Conservation (phyloP, 53 echinoderm and acorn worm species). For the Mesocentrotus franciscanus region DNA sequence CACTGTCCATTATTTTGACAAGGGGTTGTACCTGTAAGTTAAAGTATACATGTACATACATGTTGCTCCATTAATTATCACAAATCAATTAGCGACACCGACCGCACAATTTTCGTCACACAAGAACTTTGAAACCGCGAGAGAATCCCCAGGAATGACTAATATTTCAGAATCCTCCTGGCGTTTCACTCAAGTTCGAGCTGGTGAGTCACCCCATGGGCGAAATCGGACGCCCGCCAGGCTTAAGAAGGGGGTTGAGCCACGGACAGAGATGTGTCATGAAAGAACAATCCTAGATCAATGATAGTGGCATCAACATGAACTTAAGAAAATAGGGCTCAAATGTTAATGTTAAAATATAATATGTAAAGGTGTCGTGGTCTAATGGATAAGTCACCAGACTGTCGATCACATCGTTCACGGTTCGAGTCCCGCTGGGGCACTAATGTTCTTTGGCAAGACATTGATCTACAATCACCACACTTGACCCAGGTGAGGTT, state of each 20-base stretch:
- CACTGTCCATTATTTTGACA: not conserved
- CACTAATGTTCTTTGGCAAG: too few species aligned
- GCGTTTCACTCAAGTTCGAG: not conserved
- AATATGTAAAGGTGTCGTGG: too few species aligned
- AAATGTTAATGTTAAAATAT: too few species aligned
- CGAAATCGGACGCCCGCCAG: not conserved
- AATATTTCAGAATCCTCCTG: not conserved
- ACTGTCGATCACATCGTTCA: too few species aligned
- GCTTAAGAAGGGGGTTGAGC: not conserved
- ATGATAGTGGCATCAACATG: not conserved
- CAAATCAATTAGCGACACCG: not conserved
- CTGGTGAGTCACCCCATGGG: not conserved
- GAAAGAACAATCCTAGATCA: not conserved
- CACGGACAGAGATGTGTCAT: not conserved
- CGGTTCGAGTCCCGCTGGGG: too few species aligned
- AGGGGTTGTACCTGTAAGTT: not conserved
- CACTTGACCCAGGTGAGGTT: too few species aligned
- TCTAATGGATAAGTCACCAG: too few species aligned
- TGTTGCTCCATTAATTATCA: not conserved
- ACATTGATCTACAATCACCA: too few species aligned
- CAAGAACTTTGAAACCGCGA: not conserved
- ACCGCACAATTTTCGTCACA: not conserved
- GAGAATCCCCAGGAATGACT: not conserved
- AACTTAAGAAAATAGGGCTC: too few species aligned
- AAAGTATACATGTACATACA: not conserved